These are phyloP conservation scores for Dinothrombium tinctorium DNA, from an alignment of 1,140 invertebrate genomes.

Conservation along the genomic window DNA sequence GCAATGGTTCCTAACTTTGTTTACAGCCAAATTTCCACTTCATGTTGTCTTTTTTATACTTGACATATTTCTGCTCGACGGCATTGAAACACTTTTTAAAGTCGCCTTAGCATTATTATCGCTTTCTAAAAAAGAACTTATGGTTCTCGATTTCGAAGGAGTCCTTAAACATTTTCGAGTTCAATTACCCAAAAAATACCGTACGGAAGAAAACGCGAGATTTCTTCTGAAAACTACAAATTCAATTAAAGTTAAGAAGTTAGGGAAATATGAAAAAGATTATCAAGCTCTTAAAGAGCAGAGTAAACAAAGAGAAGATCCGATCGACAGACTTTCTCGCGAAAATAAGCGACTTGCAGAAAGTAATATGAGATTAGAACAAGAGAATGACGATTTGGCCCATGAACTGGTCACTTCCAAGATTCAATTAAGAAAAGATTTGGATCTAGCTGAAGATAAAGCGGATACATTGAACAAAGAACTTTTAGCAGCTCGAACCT, in stretches of 20 bases:
- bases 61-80: constrained; percentile 64
- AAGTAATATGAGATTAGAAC: constrained; percentile 30
- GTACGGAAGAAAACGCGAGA: constrained; percentile 62
- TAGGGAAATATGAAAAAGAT: constrained; percentile 88
- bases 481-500: constrained; percentile 42
- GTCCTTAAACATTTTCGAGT: constrained; percentile 78
- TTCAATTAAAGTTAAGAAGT: constrained; percentile 55
- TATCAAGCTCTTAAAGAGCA: constrained; percentile 50
- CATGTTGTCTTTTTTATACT: constrained; percentile 92
- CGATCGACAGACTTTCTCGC: constrained; percentile 28
- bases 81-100: constrained; percentile 83
- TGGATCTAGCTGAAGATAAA: constrained; percentile 41
- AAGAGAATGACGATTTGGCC: constrained; percentile 38
- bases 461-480: constrained; percentile 54
- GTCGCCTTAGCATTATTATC: constrained; percentile 71
- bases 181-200: constrained; percentile 80
- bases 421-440: constrained; percentile 27
- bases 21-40: constrained; percentile 91
- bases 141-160: constrained; percentile 85
- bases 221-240: constrained; percentile 72
- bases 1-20: constrained; percentile 97
- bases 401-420: constrained; percentile 35
- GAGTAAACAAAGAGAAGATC: constrained; percentile 30
- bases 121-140: constrained; percentile 69
- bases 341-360: constrained; percentile 30